phyloP scores from a whole-genome alignment of 2,888 invertebrate genomes.

The Ellobium chinense region DNA sequence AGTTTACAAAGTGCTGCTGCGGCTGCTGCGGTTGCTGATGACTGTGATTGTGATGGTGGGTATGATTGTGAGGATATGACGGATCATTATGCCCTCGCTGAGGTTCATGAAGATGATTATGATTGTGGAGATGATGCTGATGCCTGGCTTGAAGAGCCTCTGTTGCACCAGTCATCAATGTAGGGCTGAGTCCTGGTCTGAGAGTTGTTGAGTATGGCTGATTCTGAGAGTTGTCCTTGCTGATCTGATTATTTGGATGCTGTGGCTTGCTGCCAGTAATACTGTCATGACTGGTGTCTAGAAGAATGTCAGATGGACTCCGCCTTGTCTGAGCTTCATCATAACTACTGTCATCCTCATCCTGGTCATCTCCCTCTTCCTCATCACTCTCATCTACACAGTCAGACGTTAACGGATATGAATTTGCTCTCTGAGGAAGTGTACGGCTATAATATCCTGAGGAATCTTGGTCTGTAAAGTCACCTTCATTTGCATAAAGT shows the following conservation, averaged over 20 bases:
- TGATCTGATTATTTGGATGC: neutral
- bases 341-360: constrained; percentile 19
- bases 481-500: neutral
- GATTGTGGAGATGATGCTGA: neutral
- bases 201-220: neutral
- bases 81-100: constrained; percentile 11
- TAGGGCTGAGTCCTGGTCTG: neutral
- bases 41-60: constrained; percentile 14
- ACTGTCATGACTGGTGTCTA: neutral
- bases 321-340: neutral
- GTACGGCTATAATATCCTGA: neutral
- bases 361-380: constrained; percentile 29
- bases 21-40: constrained; percentile 40
- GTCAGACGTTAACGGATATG: constrained; percentile 37
- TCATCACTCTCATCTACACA: constrained; percentile 31
- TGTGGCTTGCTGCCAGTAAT: neutral
- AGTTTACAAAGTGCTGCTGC: constrained; percentile 43
- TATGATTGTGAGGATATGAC: neutral
- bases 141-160: neutral
- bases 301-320: neutral
- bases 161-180: neutral
- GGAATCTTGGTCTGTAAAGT: neutral
- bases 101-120: constrained; percentile 32
- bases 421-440: constrained; percentile 14
- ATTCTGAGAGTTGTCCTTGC: neutral